These are phyloP conservation scores for Gobio occitaniae DNA, from an alignment of 2,797 vertebrate species.

Conservation along the genomic window DNA sequence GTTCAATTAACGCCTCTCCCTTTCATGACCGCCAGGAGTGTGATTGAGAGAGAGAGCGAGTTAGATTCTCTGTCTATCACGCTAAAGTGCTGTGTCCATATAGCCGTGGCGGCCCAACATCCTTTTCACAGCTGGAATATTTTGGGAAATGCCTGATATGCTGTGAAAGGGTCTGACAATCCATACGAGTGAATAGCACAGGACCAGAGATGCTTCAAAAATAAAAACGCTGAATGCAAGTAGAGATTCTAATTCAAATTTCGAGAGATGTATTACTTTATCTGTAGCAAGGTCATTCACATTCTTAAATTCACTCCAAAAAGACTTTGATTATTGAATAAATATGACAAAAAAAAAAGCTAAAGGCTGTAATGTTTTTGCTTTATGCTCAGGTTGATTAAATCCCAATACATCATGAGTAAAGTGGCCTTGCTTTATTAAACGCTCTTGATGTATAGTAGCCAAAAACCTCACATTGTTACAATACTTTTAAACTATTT, in stretches of 20 bases:
- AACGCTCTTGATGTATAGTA: neutral
- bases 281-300: neutral
- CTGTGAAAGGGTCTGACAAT: conserved; percentile 34
- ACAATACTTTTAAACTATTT: neutral
- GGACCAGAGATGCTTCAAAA: neutral
- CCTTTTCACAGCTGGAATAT: conserved; percentile 32
- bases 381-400: conserved; percentile 1
- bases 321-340: neutral
- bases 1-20: conserved; percentile 72
- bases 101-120: conserved; percentile 42
- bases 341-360: neutral
- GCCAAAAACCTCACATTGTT: neutral
- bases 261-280: neutral
- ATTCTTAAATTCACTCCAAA: conserved; percentile 1
- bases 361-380: neutral
- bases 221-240: neutral
- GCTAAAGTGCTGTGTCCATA: conserved; percentile 75
- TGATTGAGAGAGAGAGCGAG: conserved; percentile 64
- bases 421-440: neutral
- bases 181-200: neutral
- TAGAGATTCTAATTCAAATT: conserved; percentile 21
- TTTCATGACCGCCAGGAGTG: conserved; percentile 71
- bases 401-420: neutral
- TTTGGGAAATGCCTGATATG: conserved; percentile 1
- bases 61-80: conserved; percentile 68